A percentile compares a stretch with the other conserved stretches of the same genome.
phyloP scores from a whole-genome alignment of 2,113 vertebrate genomes.

The Gallinago paraguaiae region DNA sequence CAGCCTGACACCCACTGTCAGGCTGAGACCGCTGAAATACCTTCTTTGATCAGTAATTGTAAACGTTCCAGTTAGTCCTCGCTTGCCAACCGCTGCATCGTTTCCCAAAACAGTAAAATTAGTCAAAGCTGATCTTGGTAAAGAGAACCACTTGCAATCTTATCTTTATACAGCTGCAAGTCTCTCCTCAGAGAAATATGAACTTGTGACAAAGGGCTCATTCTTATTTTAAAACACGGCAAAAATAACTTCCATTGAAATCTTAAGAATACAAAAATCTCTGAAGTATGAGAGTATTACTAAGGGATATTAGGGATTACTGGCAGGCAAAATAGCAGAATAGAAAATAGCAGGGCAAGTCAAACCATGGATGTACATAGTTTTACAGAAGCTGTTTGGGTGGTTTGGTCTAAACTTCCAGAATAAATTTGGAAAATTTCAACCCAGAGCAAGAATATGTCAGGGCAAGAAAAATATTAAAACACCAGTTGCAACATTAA shows the following conservation, averaged over 20 bases:
- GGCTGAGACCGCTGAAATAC: not conserved
- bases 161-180: not conserved
- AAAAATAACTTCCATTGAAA: not conserved
- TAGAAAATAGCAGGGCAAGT: not conserved
- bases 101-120: not conserved
- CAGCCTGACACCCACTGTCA: not conserved
- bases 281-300: not conserved
- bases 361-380: no score
- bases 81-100: not conserved
- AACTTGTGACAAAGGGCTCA: not conserved
- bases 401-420: not conserved
- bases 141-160: not conserved
- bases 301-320: not conserved
- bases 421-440: not conserved
- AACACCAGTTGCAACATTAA: not conserved
- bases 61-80: not conserved
- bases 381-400: not conserved
- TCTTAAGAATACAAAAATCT: not conserved
- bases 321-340: not conserved
- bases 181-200: not conserved
- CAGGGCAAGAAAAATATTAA: not conserved
- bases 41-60: not conserved
- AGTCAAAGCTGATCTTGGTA: not conserved
- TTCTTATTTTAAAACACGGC: not conserved
- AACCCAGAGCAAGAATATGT: not conserved